A percentile compares a stretch with the other conserved stretches of the same genome.
phyloP scores from a whole-genome alignment of 2,888 invertebrate species.

The Pollenia angustigena region DNA sequence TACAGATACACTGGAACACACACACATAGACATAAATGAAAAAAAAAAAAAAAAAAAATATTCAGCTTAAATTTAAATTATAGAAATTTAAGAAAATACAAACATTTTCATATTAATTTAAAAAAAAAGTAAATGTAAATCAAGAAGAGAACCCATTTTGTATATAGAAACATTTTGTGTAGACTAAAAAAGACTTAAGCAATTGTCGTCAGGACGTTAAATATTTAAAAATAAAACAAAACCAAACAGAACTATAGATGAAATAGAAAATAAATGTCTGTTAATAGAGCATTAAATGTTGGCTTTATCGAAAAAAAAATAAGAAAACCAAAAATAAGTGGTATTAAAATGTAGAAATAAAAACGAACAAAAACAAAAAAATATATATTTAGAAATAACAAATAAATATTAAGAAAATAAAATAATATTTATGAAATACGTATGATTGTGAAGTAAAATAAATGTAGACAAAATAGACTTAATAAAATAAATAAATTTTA shows the following conservation, averaged over 20 bases:
- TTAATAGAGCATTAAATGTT: slow-evolving; percentile 82
- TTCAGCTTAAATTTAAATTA: slow-evolving; percentile 40
- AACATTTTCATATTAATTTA: slow-evolving; percentile 48
- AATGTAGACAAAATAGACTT: slow-evolving; percentile 70
- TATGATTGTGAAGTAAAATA: slow-evolving; percentile 61
- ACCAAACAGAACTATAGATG: slow-evolving; percentile 20
- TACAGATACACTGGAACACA: slow-evolving; percentile 5
- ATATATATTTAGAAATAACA: background rate
- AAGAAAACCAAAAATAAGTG: slow-evolving; percentile 59
- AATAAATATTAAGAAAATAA: slow-evolving; percentile 9
- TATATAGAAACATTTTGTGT: slow-evolving; percentile 76
- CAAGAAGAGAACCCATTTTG: slow-evolving; percentile 52
- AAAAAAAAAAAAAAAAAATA: too few species aligned
- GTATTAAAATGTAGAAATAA: slow-evolving; percentile 62
- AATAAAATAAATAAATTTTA: slow-evolving; percentile 66
- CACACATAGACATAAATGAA: slow-evolving; percentile 45
- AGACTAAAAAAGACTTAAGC: slow-evolving; percentile 83
- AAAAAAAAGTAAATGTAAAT: slow-evolving; percentile 57
- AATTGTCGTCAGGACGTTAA: slow-evolving; percentile 83
- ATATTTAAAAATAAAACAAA: slow-evolving; percentile 70
- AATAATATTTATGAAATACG: slow-evolving; percentile 54
- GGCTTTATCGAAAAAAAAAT: slow-evolving; percentile 77
- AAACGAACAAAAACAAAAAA: slow-evolving; percentile 28
- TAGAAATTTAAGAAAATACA: background rate
- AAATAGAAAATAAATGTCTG: slow-evolving; percentile 68